Evolutionary conservation across 1,140 invertebrate genomes (phyloP), one percentile per base, ranked within the genome.

Genomic region (Drosophila pachea): DNA sequence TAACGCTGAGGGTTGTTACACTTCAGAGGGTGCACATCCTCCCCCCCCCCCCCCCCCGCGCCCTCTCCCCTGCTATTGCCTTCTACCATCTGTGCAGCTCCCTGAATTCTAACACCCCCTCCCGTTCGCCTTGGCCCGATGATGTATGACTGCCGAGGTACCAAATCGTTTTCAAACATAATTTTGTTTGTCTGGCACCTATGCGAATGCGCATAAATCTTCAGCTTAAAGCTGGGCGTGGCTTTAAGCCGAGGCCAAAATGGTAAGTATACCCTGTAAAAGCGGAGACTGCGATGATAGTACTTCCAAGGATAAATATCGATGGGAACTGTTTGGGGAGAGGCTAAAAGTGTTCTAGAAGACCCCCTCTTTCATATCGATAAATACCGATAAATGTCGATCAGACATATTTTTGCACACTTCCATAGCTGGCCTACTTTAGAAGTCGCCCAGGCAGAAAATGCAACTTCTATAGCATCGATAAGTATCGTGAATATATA

Each of bases 161-260:
- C 65, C 79, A 84, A 84, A 84, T 84, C 79, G 81, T 83, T 83
- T 83, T 66, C 68, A 79, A 76, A 78, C 79, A 84, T 83, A 83
- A 83, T 83, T 83, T 78, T 83, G 79, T 83, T 83, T 83, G 79
- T 74, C 76, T 74, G 81, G 84, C 81, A 84, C 76, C 79, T 76
- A 74, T 65, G 83, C 54, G 62, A 78, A 53, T 47, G 54, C 63
- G 67, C 81, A 84, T 83, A 84, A 83, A 83, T 83, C 79, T 73
- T 40, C 11, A 64, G 53, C 52, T 84, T 76, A 84, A 83, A 83
- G 72, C 72, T 60, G 54, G 49, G 45, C 29, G 29, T 35, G 31
- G n/a, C 48, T 65, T 77, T 59, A 60, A 63, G 43, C 70, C 62
- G 31, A 48, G 47, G 40, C 43, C 5, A 16, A 35, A 35, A 47